Base-by-base conservation (phyloP, 2,113 vertebrate genomes). In the Cyphomyrus plagiostoma region DNA sequence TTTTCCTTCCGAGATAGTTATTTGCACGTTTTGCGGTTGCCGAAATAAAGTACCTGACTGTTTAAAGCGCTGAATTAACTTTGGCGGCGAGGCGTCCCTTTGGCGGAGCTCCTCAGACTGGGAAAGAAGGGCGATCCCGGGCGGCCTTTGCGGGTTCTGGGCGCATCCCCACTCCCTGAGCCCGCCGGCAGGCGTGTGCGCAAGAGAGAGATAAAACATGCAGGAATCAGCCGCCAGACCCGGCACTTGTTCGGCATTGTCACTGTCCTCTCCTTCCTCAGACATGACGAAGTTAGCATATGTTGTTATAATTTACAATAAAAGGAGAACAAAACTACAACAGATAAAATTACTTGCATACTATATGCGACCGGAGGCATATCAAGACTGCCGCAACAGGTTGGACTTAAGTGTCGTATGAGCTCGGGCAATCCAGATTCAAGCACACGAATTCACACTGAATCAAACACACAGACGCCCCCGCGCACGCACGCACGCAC, bases 181-280 rank as follows among this genome's bases (percentile, higher is more conserved):
- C 56, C 94, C 93, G 91, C 85, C 91, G 89, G 91, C 93, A 91
- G 92, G 91, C 91, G 91, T 74, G 26, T 87, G 48, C n/a, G n/a
- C 46, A n/a, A 88, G 90, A 89, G 93, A 91, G 88, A 93, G 90
- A 62, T 94, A 92, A 74, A 93, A 90, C 89, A 94, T 92, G 89
- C 88, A 92, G 4, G 93, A 92, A 88, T 93, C 86, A 62, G 50
- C 74, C 50, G 62, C 46, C 49, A 87, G 66, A 87, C 30, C 92
- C 74, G 70, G 94, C 89, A 90, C 92, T 91, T 91, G 90, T 91
- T 92, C 94, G 23, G 92, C 92, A 92, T 90, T 89, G 88, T 93
- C 93, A 93, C 91, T 93, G 90, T 93, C 94, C 46, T 94, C 93
- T 46, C 91, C 93, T 84, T 94, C 94, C 92, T 95, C 95, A 95